Base-by-base conservation (phyloP, 1,140 invertebrate genomes). In the Lasaia peninsularis region DNA sequence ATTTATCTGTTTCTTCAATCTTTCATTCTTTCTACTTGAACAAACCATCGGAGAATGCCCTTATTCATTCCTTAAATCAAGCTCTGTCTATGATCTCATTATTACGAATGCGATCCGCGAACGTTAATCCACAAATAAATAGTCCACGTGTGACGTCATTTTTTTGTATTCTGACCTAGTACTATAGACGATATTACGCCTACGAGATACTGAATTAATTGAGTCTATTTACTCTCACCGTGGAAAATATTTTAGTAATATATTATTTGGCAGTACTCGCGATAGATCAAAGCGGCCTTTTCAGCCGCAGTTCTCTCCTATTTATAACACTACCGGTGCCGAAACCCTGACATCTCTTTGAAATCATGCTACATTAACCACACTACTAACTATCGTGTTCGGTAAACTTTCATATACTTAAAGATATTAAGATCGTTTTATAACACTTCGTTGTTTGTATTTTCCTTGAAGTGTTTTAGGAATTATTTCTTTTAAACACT, bases 331-430 rank as follows among this genome's bases (percentile, higher is more conserved):
- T 52, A 44, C 48, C 51, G 57, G 40, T 53, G 50, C 49, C 51
- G 54, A 59, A 62, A 60, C 49, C 34, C 60, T 63, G 64, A 63
- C 50, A 60, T 60, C 65, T 59, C 61, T 56, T 60, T 59, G 60
- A 63, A 63, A 63, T 58, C 55, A 37, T 34, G 37, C 53, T 56
- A 59, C 54, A 60, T 60, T 60, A 64, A 64, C 58, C 49, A 64
- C 34, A 32, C n/a, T n/a, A n/a, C n/a, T 32, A 11, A 52, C 48
- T 48, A 40, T 28, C 31, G 8, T 44, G 40, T 44, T 20, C 40
- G 21, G 54, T 55, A 5, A 20, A 37, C 28, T 52, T 21, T 24
- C 7, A 37, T 52, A 40, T 34, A 44, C 40, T 44, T 2, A 12
- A 6, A 28, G 24, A 44, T 16, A 44, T 44, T 44, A 44, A 44